Conservation (phyloP, 2,113 vertebrate species). For the Ciconia stormi region DNA sequence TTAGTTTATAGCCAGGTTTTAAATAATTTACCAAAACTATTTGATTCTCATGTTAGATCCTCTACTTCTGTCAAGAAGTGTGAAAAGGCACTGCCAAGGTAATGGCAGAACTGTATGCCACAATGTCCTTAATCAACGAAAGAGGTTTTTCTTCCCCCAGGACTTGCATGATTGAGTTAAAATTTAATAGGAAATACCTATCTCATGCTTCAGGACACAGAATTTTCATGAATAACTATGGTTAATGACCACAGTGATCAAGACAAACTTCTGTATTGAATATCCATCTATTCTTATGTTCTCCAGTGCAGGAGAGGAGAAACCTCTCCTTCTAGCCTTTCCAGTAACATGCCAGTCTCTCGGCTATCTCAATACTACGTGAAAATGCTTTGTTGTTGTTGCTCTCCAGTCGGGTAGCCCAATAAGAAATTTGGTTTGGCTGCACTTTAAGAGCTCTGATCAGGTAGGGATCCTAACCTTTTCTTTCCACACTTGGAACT, state of each 20-base stretch:
- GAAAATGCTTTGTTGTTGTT: neutral
- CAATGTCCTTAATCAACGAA: neutral
- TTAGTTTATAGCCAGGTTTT: neutral
- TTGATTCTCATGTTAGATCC: neutral
- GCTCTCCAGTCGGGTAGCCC: neutral
- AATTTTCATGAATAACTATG: neutral
- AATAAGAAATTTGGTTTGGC: neutral
- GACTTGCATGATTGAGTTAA: neutral
- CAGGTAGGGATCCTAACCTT: neutral
- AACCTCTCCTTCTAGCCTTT: neutral
- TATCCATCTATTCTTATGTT: neutral
- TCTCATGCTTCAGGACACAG: neutral
- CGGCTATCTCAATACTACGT: neutral
- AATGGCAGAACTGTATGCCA: neutral
- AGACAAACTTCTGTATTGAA: neutral
- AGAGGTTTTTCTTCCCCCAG: neutral
- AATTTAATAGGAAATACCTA: neutral
- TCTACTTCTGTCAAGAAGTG: neutral
- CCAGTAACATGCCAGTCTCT: neutral
- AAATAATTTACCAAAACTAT: neutral
- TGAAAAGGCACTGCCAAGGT: neutral
- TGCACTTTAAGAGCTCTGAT: neutral
- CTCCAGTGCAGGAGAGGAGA: neutral
- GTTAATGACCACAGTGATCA: neutral
- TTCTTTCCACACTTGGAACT: neutral